phyloP scores from a whole-genome alignment of 2,888 invertebrate species.

The Ectemnius cavifrons region DNA sequence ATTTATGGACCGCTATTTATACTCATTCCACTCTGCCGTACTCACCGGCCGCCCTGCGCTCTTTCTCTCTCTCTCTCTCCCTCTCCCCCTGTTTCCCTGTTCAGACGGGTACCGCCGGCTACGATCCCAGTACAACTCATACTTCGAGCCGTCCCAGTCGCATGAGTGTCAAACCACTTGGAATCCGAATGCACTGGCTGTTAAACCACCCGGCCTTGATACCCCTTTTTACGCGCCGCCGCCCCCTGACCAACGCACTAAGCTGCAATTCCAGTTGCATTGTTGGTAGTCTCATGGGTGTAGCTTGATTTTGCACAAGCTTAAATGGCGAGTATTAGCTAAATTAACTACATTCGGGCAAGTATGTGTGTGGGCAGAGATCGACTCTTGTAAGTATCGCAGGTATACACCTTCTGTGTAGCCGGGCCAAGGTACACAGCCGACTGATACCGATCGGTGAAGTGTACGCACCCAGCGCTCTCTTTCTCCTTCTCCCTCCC shows the following conservation, averaged over 20 bases:
- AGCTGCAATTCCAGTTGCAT: too few relatives aligned
- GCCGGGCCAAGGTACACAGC: conserved; percentile 6
- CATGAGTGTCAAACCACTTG: too few relatives aligned
- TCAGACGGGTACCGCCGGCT: conserved; percentile 2
- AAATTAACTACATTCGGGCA: too few relatives aligned
- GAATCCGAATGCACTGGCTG: too few relatives aligned
- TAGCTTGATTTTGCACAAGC: too few relatives aligned
- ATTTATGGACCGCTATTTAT: conserved; percentile 72
- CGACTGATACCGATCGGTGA: conserved; percentile 34
- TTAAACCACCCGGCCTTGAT: too few relatives aligned
- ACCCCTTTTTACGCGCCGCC: too few relatives aligned
- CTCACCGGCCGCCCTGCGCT: background rate
- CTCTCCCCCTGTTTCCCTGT: conserved; percentile 17
- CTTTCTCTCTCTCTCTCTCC: background rate
- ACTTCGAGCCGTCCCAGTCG: too few relatives aligned
- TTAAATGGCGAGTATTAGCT: too few relatives aligned
- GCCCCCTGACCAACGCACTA: too few relatives aligned
- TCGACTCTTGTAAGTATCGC: conserved; percentile 25
- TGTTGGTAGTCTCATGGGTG: too few relatives aligned
- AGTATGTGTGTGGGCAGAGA: conserved; percentile 4
- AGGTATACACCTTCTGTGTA: conserved; percentile 1
- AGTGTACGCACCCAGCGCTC: background rate
- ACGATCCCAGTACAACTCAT: background rate
- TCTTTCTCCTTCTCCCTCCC: background rate
- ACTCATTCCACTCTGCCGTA: conserved; percentile 37